phyloP scores from a whole-genome alignment of 2,113 vertebrate species.

The Aptenodytes forsteri region DNA sequence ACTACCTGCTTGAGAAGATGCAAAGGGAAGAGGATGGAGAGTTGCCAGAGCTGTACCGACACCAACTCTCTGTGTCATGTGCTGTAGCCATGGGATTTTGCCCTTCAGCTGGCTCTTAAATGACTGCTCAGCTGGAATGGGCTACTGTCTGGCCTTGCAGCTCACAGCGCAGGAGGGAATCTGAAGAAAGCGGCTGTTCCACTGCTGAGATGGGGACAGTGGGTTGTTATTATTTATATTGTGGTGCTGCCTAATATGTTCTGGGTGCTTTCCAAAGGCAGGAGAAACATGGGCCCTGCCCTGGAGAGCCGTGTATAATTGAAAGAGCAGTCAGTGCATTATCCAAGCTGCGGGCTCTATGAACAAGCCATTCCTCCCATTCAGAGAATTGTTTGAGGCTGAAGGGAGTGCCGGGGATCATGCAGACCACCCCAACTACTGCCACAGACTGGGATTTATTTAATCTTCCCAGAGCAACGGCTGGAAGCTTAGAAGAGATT shows the following conservation, averaged over 20 bases:
- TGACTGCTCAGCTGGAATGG: slow-evolving; percentile 38
- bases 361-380: slow-evolving; percentile 1
- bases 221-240: slow-evolving; percentile 61
- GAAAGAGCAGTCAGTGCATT: slow-evolving; percentile 34
- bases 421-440: slow-evolving; percentile 40
- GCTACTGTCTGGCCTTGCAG: slow-evolving; percentile 62
- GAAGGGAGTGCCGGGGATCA: slow-evolving; percentile 12
- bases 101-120: not conserved
- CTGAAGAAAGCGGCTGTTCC: slow-evolving; percentile 17
- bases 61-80: not conserved
- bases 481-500: slow-evolving; percentile 45
- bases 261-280: slow-evolving; percentile 48
- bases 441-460: slow-evolving; percentile 29
- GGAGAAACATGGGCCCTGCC: not conserved
- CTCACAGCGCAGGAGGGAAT: slow-evolving; percentile 19
- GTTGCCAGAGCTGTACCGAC: not conserved
- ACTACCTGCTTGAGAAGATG: not conserved
- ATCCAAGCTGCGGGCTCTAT: not conserved
- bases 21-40: not conserved
- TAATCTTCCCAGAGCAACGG: not conserved
- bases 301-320: slow-evolving; percentile 4
- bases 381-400: slow-evolving; percentile 43
- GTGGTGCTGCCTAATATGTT: slow-evolving; percentile 34
- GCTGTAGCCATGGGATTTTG: slow-evolving; percentile 17
- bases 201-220: slow-evolving; percentile 40